Evolutionary conservation across 2,113 vertebrate genomes (phyloP).

Genomic region (Ceratotherium simum): DNA sequence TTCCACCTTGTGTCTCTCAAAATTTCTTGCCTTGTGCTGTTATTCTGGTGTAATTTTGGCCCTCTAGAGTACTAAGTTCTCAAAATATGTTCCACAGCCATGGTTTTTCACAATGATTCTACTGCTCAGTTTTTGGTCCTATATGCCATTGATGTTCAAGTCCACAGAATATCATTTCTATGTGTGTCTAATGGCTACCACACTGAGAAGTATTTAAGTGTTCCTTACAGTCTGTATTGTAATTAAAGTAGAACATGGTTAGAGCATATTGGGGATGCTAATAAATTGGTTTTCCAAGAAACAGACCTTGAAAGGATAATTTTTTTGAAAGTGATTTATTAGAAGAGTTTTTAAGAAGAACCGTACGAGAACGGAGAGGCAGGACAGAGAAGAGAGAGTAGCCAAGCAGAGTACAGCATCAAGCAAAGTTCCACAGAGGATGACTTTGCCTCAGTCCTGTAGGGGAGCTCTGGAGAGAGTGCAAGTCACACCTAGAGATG

Average conservation of each 20-base stretch:
- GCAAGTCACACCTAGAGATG: neutral
- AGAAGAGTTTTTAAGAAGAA: neutral
- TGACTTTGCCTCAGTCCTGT: neutral
- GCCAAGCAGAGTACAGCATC: too few species aligned
- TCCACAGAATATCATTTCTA: neutral
- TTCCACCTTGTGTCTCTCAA: neutral
- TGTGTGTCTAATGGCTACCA: neutral
- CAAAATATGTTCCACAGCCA: neutral
- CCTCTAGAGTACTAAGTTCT: neutral
- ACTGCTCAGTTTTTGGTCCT: neutral
- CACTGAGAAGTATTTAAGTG: neutral
- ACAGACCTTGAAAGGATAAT: neutral
- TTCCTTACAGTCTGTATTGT: neutral
- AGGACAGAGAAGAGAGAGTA: fast-evolving
- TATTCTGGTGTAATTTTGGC: neutral
- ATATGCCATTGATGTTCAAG: neutral
- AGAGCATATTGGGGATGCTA: neutral
- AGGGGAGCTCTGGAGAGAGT: neutral
- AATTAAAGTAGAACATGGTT: neutral
- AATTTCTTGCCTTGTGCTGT: neutral
- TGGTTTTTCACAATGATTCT: neutral
- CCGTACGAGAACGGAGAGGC: neutral
- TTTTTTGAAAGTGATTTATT: neutral
- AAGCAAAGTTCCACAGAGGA: neutral
- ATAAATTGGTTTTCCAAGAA: neutral